Conservation (phyloP, 2,888 invertebrate genomes). For the Melanotus villosus region DNA sequence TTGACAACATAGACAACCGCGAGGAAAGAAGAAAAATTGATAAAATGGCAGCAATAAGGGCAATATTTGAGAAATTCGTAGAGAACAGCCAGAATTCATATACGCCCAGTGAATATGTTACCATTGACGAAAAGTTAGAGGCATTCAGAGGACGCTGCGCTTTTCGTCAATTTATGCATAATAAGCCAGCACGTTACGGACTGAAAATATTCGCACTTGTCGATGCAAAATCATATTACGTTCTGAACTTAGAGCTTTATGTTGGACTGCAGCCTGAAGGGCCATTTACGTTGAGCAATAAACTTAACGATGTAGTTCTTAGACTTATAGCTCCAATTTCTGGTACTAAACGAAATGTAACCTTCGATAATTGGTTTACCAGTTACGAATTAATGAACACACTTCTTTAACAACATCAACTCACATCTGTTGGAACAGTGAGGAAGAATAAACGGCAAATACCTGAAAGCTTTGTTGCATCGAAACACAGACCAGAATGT, state of each 20-base stretch:
- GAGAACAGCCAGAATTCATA: background rate
- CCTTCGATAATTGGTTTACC: conserved; percentile 56
- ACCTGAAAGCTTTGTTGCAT: background rate
- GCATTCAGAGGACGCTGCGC: background rate
- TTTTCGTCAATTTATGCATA: background rate
- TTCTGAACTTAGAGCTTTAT: background rate
- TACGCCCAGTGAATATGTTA: background rate
- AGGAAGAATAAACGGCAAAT: background rate
- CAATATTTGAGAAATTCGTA: too few relatives aligned
- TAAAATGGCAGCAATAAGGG: too few relatives aligned
- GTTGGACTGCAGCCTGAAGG: conserved; percentile 35
- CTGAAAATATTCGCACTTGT: background rate
- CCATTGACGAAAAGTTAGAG: background rate
- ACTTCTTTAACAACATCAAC: background rate
- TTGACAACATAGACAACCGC: too few relatives aligned
- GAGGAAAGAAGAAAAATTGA: too few relatives aligned
- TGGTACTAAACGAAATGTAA: conserved; percentile 55
- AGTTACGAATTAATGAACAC: conserved; percentile 14
- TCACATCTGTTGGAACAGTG: conserved; percentile 9
- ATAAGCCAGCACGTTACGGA: background rate
- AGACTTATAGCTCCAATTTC: conserved; percentile 47
- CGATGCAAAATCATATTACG: background rate
- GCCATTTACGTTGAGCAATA: conserved; percentile 45
- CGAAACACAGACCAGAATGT: background rate
- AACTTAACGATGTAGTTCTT: conserved; percentile 46